Evolutionary conservation across 1,140 invertebrate genomes (phyloP).

Genomic region (Zaprionus capensis): DNA sequence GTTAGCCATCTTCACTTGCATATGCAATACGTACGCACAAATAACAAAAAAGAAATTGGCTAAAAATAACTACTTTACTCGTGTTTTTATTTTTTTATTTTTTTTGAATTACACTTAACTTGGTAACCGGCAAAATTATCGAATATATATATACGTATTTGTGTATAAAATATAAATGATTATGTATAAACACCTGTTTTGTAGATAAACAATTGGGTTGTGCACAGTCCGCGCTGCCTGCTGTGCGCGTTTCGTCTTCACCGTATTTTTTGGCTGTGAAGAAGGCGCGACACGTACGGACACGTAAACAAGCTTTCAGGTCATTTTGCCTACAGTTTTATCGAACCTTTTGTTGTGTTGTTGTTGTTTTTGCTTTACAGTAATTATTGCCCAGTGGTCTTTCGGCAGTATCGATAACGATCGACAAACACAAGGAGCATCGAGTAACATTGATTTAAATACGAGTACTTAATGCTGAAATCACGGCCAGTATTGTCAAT

Average conservation of each 20-base stretch:
- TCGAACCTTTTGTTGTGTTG: constrained; percentile 43
- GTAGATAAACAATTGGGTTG: constrained; percentile 34
- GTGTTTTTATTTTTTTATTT: constrained; percentile 3
- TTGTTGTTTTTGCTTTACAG: constrained; percentile 13
- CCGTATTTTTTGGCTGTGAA: constrained; percentile 33
- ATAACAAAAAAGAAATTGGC: background rate
- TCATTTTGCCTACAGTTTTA: constrained; percentile 38
- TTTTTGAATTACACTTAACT: constrained; percentile 6
- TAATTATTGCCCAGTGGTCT: background rate
- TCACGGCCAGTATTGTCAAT: background rate
- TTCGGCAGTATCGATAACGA: constrained; percentile 56
- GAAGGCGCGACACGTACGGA: constrained; percentile 35
- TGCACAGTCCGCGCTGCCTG: constrained; percentile 27
- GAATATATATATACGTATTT: background rate
- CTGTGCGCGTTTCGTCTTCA: constrained; percentile 33
- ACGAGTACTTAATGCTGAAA: constrained; percentile 8
- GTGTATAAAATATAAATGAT: constrained; percentile 9
- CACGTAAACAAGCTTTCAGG: constrained; percentile 73
- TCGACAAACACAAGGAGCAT: background rate
- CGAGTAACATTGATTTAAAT: constrained; percentile 26
- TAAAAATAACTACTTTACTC: background rate
- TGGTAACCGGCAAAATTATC: constrained; percentile 16
- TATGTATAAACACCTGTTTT: constrained; percentile 43
- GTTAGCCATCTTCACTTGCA: background rate
- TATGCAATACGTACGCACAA: constrained; percentile 6